phyloP scores from a whole-genome alignment of 1,140 invertebrate genomes.

The Cephus cinctus region DNA sequence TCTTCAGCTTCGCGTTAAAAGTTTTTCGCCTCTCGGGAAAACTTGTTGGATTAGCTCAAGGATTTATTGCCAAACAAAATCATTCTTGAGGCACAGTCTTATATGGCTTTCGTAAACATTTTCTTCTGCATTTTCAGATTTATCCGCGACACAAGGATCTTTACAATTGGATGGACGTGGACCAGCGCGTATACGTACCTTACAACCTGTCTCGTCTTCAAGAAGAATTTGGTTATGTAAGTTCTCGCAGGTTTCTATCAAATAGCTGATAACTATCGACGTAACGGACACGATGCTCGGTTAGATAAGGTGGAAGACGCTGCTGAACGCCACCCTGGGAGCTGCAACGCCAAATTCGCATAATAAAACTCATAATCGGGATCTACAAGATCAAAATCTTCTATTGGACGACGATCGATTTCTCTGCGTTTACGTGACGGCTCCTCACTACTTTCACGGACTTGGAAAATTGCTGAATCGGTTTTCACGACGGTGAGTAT shows the following conservation, averaged over 20 bases:
- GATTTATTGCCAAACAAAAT: too few species aligned
- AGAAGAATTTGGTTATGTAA: constrained; percentile 48
- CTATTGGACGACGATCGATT: constrained; percentile 33
- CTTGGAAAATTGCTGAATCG: constrained; percentile 44
- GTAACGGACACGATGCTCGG: constrained; percentile 18
- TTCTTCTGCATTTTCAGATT: constrained; percentile 28
- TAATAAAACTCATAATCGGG: constrained; percentile 16
- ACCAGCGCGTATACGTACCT: constrained; percentile 44
- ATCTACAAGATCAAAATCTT: constrained; percentile 21
- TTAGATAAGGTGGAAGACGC: constrained; percentile 49
- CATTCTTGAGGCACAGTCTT: too few species aligned
- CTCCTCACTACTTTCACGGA: constrained; percentile 42
- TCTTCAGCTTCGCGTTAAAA: too few species aligned
- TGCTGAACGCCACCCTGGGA: constrained; percentile 38
- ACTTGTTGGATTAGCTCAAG: too few species aligned
- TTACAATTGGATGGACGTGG: constrained; percentile 45
- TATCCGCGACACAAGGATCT: constrained; percentile 51
- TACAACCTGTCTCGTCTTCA: constrained; percentile 47
- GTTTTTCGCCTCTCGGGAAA: constrained; percentile 6
- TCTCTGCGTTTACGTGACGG: constrained; percentile 44
- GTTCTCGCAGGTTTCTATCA: constrained; percentile 16
- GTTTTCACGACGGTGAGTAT: constrained; percentile 39
- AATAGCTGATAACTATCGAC: not conserved
- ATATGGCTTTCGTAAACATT: not conserved
- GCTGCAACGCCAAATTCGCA: constrained; percentile 29